Percentiles rank a stretch among this genome's conserved stretches.
These are phyloP conservation scores for Terebella lapidaria DNA, from an alignment of 2,888 invertebrate species.

Conservation along the genomic window DNA sequence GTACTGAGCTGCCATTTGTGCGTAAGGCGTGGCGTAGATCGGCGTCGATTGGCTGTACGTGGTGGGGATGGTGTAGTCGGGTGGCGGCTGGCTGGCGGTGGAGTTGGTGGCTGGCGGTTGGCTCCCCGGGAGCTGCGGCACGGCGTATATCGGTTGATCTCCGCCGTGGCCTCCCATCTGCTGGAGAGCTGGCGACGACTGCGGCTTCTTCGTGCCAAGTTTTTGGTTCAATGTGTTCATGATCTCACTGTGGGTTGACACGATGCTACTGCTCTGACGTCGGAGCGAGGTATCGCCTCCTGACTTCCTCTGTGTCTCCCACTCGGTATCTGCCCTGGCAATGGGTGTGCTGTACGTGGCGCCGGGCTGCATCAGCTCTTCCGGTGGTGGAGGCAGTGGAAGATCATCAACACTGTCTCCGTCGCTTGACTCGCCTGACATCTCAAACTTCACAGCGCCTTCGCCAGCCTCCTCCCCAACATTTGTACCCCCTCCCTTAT, in stretches of 20 bases:
- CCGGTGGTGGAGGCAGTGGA: constrained; percentile 1
- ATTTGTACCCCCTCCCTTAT: background rate
- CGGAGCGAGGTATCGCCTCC: background rate
- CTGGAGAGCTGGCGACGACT: background rate
- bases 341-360: no score
- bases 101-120: background rate
- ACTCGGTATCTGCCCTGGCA: no score
- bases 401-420: background rate
- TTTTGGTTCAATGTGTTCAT: background rate
- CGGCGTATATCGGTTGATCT: background rate
- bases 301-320: background rate
- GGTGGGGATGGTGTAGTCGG: no score
- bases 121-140: background rate
- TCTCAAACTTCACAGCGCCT: background rate
- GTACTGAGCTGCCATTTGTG: no score
- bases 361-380: background rate
- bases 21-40: background rate
- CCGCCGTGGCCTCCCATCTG: no score
- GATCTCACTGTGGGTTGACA: background rate
- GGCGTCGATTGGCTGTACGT: background rate
- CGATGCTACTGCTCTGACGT: background rate
- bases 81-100: background rate
- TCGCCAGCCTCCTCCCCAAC: background rate
- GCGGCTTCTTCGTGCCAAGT: background rate
- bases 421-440: background rate